These are phyloP conservation scores for Eurytoma adleriae DNA, from an alignment of 2,888 invertebrate species.

Conservation along the genomic window DNA sequence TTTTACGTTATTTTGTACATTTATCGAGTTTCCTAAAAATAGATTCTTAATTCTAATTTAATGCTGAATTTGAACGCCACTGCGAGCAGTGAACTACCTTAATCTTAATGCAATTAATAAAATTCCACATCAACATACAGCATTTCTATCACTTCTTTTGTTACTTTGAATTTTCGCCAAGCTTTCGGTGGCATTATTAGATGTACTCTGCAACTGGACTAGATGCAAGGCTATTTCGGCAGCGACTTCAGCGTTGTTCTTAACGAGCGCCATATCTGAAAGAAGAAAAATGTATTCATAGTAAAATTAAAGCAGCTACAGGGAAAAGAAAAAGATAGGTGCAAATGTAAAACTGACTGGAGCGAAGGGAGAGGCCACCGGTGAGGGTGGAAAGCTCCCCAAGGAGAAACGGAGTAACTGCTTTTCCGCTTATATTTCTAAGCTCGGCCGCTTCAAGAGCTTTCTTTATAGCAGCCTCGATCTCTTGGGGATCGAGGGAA, in stretches of 20 bases:
- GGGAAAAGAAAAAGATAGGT: not conserved
- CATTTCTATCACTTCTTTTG: slow-evolving; percentile 49
- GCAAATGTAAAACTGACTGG: slow-evolving; percentile 84
- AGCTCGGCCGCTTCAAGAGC: slow-evolving; percentile 82
- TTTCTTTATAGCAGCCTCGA: slow-evolving; percentile 83
- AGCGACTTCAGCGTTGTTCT: slow-evolving; percentile 93
- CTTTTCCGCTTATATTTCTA: slow-evolving; percentile 86
- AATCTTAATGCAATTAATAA: not conserved
- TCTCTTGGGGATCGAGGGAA: slow-evolving; percentile 79
- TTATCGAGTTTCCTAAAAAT: no score
- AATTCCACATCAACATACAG: slow-evolving; percentile 59
- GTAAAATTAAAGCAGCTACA: not conserved
- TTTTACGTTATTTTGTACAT: no score
- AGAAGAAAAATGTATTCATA: slow-evolving; percentile 28
- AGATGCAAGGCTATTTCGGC: slow-evolving; percentile 83
- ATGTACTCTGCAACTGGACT: slow-evolving; percentile 28
- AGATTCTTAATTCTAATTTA: no score
- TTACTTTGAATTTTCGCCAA: slow-evolving; percentile 15
- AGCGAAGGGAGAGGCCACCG: slow-evolving; percentile 86
- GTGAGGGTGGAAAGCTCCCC: slow-evolving; percentile 88
- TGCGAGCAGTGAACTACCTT: no score
- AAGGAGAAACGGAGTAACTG: slow-evolving; percentile 95
- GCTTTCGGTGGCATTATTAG: not conserved
- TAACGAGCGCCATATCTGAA: slow-evolving; percentile 91
- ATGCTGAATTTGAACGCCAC: no score